phyloP scores from a whole-genome alignment of 37 sponge, comb jelly and placozoan genomes.

The Geodia barretti region DNA sequence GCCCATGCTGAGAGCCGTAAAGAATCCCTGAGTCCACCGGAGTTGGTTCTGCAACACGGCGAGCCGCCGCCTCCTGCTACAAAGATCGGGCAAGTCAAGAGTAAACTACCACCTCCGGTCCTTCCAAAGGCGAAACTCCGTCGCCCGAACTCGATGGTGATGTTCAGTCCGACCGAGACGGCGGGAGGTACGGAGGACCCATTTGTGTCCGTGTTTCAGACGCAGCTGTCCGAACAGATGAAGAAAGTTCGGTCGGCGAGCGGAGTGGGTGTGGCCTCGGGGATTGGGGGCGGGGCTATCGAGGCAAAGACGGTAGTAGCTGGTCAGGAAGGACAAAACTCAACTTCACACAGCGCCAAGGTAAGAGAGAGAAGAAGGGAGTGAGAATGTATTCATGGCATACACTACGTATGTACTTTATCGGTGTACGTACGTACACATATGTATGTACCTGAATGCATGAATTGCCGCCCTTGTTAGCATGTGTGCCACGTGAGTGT shows the following conservation, averaged over 20 bases:
- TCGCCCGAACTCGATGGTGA: slow-evolving; percentile 9
- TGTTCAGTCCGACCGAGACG: neutral
- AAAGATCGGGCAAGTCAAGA: neutral
- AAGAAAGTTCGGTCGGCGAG: neutral
- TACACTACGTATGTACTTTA: neutral
- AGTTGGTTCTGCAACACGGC: neutral
- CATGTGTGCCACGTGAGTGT: too few relatives aligned
- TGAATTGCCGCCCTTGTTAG: too few relatives aligned
- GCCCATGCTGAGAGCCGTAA: neutral
- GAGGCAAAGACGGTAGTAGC: too few relatives aligned
- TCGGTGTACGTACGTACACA: neutral
- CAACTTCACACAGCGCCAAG: neutral
- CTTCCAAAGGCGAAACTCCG: slow-evolving; percentile 1
- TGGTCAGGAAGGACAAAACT: too few relatives aligned
- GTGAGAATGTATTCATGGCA: neutral
- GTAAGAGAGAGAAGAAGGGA: slow-evolving; percentile 5
- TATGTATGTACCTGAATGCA: neutral
- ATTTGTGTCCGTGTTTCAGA: neutral
- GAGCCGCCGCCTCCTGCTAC: neutral
- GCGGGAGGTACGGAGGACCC: neutral
- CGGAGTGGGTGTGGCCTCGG: neutral
- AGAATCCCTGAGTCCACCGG: neutral
- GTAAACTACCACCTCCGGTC: slow-evolving; percentile 9
- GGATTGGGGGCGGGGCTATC: too few relatives aligned
- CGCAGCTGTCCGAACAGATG: neutral